These are phyloP conservation scores for Megalonaias nervosa DNA, from an alignment of 1,140 invertebrate genomes.

Conservation along the genomic window DNA sequence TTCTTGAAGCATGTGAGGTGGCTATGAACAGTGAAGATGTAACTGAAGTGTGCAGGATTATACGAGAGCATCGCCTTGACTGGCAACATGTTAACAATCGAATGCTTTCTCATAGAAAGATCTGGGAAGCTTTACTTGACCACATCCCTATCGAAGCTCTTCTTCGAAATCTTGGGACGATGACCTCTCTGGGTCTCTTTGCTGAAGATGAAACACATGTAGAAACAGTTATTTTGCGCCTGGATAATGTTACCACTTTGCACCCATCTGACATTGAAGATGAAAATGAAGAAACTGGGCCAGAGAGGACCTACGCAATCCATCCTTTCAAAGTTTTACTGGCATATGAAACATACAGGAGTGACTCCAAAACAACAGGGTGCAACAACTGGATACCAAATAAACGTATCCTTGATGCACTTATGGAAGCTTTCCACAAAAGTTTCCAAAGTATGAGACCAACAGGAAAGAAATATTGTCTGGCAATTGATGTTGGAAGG, in stretches of 20 bases:
- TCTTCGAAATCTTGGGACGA: conserved; percentile 78
- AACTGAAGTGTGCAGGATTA: conserved; percentile 72
- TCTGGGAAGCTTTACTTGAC: conserved; percentile 78
- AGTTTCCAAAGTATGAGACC: too few species aligned
- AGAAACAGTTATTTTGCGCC: conserved; percentile 4
- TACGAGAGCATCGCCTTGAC: conserved; percentile 73
- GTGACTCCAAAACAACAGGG: conserved; percentile 62
- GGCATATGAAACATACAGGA: conserved; percentile 74
- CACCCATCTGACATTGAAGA: too few species aligned
- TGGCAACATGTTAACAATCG: conserved; percentile 80
- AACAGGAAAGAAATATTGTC: too few species aligned
- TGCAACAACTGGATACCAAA: too few species aligned
- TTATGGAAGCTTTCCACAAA: too few species aligned
- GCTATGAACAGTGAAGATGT: conserved; percentile 76
- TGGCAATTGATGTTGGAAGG: too few species aligned
- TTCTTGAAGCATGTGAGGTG: conserved; percentile 66
- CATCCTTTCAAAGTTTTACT: conserved; percentile 77
- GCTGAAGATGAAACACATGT: conserved; percentile 72
- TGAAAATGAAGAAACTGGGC: too few species aligned
- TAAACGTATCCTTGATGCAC: too few species aligned
- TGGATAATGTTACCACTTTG: too few species aligned
- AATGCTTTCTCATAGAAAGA: conserved; percentile 77
- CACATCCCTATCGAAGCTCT: conserved; percentile 76
- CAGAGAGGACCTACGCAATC: conserved; percentile 70
- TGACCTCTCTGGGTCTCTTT: conserved; percentile 78